Percentiles rank a stretch among this genome's conserved stretches.
Evolutionary conservation across 2,888 invertebrate species (phyloP).

Genomic region (Tenthredo mesomela): DNA sequence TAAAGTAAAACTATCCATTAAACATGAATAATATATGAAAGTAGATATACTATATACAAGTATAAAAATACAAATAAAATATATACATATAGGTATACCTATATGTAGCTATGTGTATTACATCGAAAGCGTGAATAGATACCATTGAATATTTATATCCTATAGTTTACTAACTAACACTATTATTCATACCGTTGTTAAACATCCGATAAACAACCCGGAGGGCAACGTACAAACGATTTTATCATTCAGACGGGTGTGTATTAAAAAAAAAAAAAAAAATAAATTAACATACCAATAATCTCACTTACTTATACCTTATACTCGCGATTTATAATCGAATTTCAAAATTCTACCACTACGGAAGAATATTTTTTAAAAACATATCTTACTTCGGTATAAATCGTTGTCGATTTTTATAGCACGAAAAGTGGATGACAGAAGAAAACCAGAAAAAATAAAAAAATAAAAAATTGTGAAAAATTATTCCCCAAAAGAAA

Average conservation of each 20-base stretch:
- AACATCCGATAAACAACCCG: not conserved
- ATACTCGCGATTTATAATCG: too few species aligned
- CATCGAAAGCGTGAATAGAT: not conserved
- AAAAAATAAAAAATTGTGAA: too few species aligned
- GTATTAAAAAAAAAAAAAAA: not conserved
- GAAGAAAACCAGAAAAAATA: too few species aligned
- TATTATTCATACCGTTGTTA: not conserved
- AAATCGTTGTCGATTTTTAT: too few species aligned
- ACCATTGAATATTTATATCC: slow-evolving; percentile 3
- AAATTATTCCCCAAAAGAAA: too few species aligned
- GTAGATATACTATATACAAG: not conserved
- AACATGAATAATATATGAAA: not conserved
- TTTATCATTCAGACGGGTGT: not conserved
- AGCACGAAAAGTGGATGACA: too few species aligned
- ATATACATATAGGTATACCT: not conserved
- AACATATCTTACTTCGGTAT: too few species aligned
- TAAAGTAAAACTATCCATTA: not conserved
- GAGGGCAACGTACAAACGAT: slow-evolving; percentile 3
- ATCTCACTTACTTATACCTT: too few species aligned
- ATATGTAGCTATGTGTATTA: not conserved
- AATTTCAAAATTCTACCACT: too few species aligned
- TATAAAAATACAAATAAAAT: not conserved
- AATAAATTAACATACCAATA: too few species aligned
- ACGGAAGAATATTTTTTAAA: too few species aligned
- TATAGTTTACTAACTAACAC: slow-evolving; percentile 1